Percentiles rank a stretch among this genome's conserved stretches.
phyloP scores from a whole-genome alignment of 2,797 vertebrate genomes.

The Rhinatrema bivittatum region DNA sequence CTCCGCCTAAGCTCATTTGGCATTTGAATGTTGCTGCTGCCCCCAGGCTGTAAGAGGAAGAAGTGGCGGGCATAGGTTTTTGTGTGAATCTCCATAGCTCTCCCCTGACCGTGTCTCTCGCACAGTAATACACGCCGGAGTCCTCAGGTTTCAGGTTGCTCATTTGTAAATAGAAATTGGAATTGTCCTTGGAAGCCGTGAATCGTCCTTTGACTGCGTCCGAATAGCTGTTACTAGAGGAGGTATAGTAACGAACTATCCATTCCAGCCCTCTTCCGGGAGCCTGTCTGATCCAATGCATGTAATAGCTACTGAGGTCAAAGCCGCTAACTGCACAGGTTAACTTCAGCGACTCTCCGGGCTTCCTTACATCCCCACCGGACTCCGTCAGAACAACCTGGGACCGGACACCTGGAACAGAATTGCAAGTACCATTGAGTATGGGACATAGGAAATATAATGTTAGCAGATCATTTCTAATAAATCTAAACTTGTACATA shows the following conservation, averaged over 20 bases:
- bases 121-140: neutral
- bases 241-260: neutral
- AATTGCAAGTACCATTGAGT: no score
- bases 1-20: no score
- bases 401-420: neutral
- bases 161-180: neutral
- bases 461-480: no score
- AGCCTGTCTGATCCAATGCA: neutral
- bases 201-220: neutral
- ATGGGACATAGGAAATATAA: no score
- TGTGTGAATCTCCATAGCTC: neutral
- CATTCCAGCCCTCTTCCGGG: constrained; percentile 1
- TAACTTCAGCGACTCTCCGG: constrained; percentile 1
- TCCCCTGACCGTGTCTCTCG: neutral
- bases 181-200: neutral
- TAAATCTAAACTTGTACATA: no score
- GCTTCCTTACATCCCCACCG: neutral
- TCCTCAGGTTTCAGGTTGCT: neutral
- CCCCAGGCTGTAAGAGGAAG: no score
- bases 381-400: neutral
- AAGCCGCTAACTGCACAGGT: constrained; percentile 1
- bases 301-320: neutral
- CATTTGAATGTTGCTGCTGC: no score
- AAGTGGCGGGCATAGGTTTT: no score
- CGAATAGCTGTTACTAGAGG: neutral